Conservation (phyloP, 2,113 vertebrate species). For the Eidolon helvum region DNA sequence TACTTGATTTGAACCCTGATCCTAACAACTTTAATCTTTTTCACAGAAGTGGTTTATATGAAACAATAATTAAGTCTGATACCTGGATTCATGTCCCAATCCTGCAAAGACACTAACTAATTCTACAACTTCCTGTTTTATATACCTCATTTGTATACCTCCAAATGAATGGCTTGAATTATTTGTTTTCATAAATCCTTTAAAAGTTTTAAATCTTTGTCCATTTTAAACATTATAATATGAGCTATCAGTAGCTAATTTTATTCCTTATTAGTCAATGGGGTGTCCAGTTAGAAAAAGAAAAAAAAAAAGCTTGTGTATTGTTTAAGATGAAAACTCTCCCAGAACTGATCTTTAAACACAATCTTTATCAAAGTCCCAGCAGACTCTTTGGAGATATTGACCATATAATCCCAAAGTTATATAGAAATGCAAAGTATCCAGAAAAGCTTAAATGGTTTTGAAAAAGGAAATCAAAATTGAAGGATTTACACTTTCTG, state of each 20-base stretch:
- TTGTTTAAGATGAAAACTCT: background rate
- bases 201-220: background rate
- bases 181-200: background rate
- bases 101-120: background rate
- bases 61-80: background rate
- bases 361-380: background rate
- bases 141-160: background rate
- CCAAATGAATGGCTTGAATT: background rate
- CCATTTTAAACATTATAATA: background rate
- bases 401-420: background rate
- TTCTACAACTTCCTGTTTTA: background rate
- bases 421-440: background rate
- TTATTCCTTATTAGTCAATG: background rate
- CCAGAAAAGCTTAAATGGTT: background rate
- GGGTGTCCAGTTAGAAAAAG: background rate
- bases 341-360: background rate
- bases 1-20: background rate
- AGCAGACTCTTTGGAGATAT: background rate
- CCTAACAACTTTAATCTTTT: background rate
- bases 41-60: background rate
- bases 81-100: background rate
- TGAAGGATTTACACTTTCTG: background rate
- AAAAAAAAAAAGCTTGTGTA: background rate
- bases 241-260: background rate
- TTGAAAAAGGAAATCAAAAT: background rate